Conservation (phyloP, 2,797 vertebrate genomes). For the Cebuella pygmaea region DNA sequence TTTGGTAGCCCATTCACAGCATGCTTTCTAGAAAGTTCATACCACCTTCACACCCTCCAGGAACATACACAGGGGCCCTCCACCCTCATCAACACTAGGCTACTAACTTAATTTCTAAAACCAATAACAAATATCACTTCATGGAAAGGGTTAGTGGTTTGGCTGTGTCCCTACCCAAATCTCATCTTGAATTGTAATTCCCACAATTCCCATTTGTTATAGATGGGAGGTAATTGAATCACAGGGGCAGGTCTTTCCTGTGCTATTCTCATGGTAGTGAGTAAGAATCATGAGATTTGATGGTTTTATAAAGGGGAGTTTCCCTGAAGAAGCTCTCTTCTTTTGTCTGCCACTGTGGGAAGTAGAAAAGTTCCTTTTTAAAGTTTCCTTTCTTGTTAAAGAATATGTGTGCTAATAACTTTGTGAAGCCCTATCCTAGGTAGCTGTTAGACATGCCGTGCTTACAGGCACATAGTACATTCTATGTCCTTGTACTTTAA, state of each 20-base stretch:
- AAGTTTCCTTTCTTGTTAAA: too few relatives aligned
- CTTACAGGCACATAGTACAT: too few relatives aligned
- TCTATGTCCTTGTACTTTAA: too few relatives aligned
- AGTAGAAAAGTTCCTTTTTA: too few relatives aligned
- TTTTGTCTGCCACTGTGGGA: background rate
- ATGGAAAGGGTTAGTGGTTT: background rate
- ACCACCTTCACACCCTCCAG: background rate
- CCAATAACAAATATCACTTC: background rate
- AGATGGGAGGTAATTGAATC: background rate
- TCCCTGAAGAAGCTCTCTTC: background rate
- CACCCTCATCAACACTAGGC: too few relatives aligned
- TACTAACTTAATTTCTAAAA: background rate
- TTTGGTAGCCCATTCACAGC: background rate
- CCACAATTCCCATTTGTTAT: background rate
- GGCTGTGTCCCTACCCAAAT: background rate
- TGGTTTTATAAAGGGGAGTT: background rate
- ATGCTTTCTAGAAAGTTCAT: background rate
- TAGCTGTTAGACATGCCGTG: too few relatives aligned
- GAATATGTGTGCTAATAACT: too few relatives aligned
- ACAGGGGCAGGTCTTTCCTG: background rate
- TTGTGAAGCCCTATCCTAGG: too few relatives aligned
- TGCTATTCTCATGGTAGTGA: background rate
- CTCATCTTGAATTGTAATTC: background rate
- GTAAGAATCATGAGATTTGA: background rate
- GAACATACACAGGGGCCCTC: accelerated